phyloP scores from a whole-genome alignment of 2,113 vertebrate species.

The Otis tarda region DNA sequence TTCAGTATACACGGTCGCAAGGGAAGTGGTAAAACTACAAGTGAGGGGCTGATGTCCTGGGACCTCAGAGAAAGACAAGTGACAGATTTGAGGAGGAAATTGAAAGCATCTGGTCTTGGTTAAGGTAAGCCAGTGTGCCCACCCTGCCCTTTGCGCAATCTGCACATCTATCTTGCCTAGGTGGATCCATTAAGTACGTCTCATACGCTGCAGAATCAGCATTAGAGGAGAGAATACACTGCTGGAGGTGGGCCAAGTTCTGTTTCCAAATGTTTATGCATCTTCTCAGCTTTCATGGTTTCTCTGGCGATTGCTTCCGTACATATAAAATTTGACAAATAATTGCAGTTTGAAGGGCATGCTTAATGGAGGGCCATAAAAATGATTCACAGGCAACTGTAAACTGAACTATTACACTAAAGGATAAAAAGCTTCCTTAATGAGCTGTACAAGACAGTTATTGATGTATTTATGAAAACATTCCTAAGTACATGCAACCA shows the following conservation, averaged over 20 bases:
- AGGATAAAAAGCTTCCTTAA: constrained; percentile 74
- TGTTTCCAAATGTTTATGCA: constrained; percentile 11
- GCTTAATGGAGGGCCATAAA: constrained; percentile 69
- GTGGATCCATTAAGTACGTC: background rate
- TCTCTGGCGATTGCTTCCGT: constrained; percentile 53
- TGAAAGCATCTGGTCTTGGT: background rate
- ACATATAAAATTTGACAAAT: constrained; percentile 57
- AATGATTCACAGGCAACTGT: constrained; percentile 67
- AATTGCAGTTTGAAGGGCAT: constrained; percentile 68
- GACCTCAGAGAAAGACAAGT: background rate
- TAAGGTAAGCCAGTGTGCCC: background rate
- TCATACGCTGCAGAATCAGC: background rate
- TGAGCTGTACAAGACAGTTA: constrained; percentile 74
- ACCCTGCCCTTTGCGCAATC: background rate
- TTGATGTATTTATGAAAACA: constrained; percentile 76
- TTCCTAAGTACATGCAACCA: constrained; percentile 58
- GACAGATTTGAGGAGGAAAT: background rate
- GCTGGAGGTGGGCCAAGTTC: constrained; percentile 31
- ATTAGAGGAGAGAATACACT: background rate
- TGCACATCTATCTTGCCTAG: fast-evolving
- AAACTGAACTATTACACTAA: constrained; percentile 67
- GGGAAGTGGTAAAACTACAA: background rate
- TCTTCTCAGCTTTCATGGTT: constrained; percentile 40
- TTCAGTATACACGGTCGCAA: background rate
- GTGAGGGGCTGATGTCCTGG: background rate